Percentiles rank a stretch among this genome's conserved stretches.
These are phyloP conservation scores for Lasioglossum vierecki DNA, from an alignment of 2,888 invertebrate species.

Conservation along the genomic window DNA sequence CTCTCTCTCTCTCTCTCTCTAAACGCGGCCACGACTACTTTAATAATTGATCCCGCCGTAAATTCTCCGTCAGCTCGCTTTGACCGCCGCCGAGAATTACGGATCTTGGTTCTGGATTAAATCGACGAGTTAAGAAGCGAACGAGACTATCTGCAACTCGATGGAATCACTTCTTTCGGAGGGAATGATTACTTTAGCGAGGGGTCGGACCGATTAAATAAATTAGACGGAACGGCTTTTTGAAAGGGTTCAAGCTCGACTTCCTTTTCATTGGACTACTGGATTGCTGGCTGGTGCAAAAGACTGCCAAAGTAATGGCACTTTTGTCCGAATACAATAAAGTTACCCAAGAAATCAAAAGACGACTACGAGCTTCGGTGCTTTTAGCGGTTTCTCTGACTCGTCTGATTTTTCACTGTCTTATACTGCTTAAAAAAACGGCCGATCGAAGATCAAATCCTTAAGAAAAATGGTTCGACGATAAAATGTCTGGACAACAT, in stretches of 20 bases:
- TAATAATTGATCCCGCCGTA: not conserved
- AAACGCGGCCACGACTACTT: not conserved
- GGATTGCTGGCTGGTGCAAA: not conserved
- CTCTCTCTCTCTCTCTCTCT: no score
- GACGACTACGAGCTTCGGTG: not conserved
- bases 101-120: not conserved
- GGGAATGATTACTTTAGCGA: not conserved
- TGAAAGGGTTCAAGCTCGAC: not conserved
- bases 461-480: not conserved
- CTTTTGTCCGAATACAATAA: not conserved
- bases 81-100: not conserved
- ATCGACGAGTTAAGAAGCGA: not conserved
- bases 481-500: not conserved
- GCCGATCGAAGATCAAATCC: not conserved
- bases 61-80: not conserved
- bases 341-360: not conserved
- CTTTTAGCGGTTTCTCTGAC: not conserved
- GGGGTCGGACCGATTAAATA: not conserved
- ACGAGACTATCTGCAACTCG: not conserved
- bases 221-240: not conserved
- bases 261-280: not conserved
- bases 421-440: not conserved
- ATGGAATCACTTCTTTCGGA: not conserved
- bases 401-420: conserved; percentile 24
- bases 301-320: not conserved